Evolutionary conservation across 2,888 invertebrate species (phyloP).

Genomic region (Lithophane ornitopus): DNA sequence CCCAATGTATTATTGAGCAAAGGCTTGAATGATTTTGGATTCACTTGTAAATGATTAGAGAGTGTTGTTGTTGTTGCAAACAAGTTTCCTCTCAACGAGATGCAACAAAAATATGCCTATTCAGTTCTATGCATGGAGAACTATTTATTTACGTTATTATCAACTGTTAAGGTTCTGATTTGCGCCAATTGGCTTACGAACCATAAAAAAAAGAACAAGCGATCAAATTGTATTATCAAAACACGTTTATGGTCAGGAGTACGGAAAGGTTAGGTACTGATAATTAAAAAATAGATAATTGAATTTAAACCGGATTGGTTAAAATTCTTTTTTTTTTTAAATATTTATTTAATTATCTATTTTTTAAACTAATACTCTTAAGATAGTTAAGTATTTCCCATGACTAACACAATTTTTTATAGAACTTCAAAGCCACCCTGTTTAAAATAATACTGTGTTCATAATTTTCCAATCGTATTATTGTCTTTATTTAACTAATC

Average conservation of each 20-base stretch:
- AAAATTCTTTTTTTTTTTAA: too few relatives aligned
- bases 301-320: background rate
- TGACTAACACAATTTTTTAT: background rate
- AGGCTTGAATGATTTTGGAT: too few relatives aligned
- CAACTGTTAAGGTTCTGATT: background rate
- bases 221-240: conserved; percentile 6
- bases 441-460: background rate
- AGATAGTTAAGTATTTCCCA: background rate
- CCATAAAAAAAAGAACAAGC: background rate
- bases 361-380: background rate
- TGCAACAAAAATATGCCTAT: background rate
- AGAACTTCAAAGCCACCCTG: background rate
- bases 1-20: background rate
- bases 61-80: background rate
- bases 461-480: background rate
- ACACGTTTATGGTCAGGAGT: conserved; percentile 9
- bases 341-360: too few relatives aligned
- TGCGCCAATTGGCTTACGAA: background rate
- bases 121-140: background rate
- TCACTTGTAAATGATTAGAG: background rate
- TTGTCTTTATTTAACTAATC: background rate
- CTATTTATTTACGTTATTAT: background rate
- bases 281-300: conserved; percentile 9
- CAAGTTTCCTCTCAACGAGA: background rate
- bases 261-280: conserved; percentile 1